Evolutionary conservation across 2,113 vertebrate genomes (phyloP).

Genomic region (Cyanoderma ruficeps): DNA sequence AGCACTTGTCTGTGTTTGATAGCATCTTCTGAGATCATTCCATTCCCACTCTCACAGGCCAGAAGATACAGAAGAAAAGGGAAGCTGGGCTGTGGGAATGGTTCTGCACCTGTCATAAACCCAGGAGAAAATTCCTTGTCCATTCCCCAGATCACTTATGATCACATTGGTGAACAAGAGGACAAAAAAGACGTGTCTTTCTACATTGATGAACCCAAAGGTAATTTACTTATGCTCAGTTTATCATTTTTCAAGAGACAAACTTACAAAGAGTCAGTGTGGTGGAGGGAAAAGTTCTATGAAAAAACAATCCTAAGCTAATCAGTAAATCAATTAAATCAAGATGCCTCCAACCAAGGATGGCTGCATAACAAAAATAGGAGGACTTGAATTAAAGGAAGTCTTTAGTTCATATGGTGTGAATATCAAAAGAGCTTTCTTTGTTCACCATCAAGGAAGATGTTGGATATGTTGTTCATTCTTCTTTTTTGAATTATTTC

Average conservation of each 20-base stretch:
- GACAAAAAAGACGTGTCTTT: constrained; percentile 73
- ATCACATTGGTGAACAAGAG: constrained; percentile 72
- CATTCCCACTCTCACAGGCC: constrained; percentile 67
- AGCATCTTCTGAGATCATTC: not conserved
- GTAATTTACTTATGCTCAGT: constrained; percentile 17
- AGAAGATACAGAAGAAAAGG: constrained; percentile 78
- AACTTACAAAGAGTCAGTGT: not conserved
- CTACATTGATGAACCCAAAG: constrained; percentile 75
- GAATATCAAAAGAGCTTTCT: not conserved
- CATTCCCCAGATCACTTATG: constrained; percentile 84
- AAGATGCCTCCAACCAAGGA: not conserved
- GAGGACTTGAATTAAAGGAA: not conserved
- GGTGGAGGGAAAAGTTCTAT: not conserved
- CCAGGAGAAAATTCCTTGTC: constrained; percentile 74
- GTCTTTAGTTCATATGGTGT: not conserved
- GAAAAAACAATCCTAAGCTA: not conserved
- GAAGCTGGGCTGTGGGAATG: constrained; percentile 75
- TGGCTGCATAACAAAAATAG: not conserved
- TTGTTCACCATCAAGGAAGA: not conserved
- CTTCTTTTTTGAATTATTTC: not conserved
- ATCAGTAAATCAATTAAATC: not conserved
- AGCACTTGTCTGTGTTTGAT: not conserved
- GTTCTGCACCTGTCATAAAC: constrained; percentile 64
- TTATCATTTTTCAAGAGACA: not conserved
- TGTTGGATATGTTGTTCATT: not conserved